Base-by-base conservation (phyloP, 1,140 invertebrate genomes). In the Tetraneura akinire region DNA sequence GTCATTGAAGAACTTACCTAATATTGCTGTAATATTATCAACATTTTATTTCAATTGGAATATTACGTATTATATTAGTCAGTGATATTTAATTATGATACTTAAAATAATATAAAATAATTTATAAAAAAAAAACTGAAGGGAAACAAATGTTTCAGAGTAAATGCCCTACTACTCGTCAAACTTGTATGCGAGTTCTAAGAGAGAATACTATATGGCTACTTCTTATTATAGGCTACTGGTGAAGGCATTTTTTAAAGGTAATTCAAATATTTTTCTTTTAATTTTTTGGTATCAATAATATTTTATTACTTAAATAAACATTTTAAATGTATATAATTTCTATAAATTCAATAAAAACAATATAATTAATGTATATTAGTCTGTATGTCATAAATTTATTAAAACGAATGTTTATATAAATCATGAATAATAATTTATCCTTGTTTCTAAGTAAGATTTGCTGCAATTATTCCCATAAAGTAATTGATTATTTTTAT, bases 131-230 rank as follows among this genome's bases (percentile, higher is more conserved):
- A 49, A 21, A 47, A 49, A 70, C 14, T 70, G 42, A 49, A 71
- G 68, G 16, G 68, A 71, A 71, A 71, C 68, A 71, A 71, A 71
- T 71, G 68, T 71, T 71, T 71, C 47, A 71, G 68, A 71, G 68
- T 49, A 68, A 68, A 68, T 47, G 68, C 68, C 68, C 26, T 71
- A 71, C 68, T 70, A 71, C 29, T 71, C 68, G 8, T 71, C 68
- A 71, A 51, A 49, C 47, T 70, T 70, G 42, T 71, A n/a, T n/a
- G 68, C 51, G 68, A 29, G n/a, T 14, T 18, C 45, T 70, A 49
- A 70, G 66, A 51, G 23, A 71, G 29, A 64, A 42, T 70, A 26
- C 66, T 71, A 32, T 71, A n/a, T 51, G 45, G 68, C 68, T 51
- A 71, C 68, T 57, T 57, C 55, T 71, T 71, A 51, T 29, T 51